Evolutionary conservation across 2,888 invertebrate genomes (phyloP).

Genomic region (Hemistola chrysoprasaria): DNA sequence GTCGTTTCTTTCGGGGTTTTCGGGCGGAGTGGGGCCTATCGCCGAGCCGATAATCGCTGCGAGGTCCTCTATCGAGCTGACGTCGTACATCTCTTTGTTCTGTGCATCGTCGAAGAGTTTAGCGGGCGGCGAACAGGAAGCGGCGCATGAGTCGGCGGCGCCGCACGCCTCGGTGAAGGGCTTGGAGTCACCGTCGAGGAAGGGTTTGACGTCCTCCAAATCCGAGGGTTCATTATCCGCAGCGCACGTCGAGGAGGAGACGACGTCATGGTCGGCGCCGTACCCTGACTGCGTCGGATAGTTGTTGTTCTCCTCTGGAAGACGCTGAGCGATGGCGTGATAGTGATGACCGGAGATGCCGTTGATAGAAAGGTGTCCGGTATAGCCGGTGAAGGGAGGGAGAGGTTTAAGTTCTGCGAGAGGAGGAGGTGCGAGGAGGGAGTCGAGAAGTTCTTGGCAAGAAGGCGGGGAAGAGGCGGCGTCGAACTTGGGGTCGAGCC

Average conservation of each 20-base stretch:
- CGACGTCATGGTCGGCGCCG: constrained; percentile 86
- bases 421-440: constrained; percentile 83
- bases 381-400: constrained; percentile 93
- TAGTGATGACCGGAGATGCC: constrained; percentile 94
- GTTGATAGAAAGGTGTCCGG: constrained; percentile 92
- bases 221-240: constrained; percentile 84
- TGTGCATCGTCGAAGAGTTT: constrained; percentile 76
- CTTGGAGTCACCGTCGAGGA: constrained; percentile 79
- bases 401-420: constrained; percentile 91
- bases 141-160: constrained; percentile 82
- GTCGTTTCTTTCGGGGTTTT: constrained; percentile 86
- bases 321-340: constrained; percentile 90
- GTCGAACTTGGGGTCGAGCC: constrained; percentile 85
- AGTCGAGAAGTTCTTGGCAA: constrained; percentile 87
- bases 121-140: constrained; percentile 75
- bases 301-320: constrained; percentile 89
- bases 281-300: constrained; percentile 84
- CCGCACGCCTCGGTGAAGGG: constrained; percentile 79
- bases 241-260: constrained; percentile 88
- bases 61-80: constrained; percentile 90
- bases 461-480: constrained; percentile 62
- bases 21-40: constrained; percentile 89
- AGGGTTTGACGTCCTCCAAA: constrained; percentile 83
- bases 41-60: constrained; percentile 94
- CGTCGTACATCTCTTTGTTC: constrained; percentile 86